Conservation (phyloP, 1,140 invertebrate genomes). For the Nebria ingens region DNA sequence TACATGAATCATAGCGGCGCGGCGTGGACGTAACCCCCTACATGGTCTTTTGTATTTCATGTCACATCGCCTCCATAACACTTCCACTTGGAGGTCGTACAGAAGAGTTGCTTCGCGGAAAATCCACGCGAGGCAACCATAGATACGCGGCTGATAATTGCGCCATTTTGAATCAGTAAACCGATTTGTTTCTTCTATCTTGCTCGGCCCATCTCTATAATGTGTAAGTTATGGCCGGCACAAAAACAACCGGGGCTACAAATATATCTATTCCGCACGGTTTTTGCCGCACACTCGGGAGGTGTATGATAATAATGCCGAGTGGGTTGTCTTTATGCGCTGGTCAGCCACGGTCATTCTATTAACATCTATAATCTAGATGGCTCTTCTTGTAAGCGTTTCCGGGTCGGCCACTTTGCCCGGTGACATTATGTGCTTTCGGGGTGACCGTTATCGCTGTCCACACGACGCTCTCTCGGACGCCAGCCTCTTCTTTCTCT, state of each 20-base stretch:
- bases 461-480: not conserved
- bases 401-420: slow-evolving; percentile 1
- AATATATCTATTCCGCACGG: slow-evolving; percentile 16
- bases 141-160: slow-evolving; percentile 6
- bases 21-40: not conserved
- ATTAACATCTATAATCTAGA: slow-evolving; percentile 37
- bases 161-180: slow-evolving; percentile 8
- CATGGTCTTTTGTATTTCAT: not conserved
- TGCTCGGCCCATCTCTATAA: slow-evolving; percentile 3
- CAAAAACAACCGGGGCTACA: not conserved
- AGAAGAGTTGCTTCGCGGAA: too few species aligned
- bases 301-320: slow-evolving; percentile 20
- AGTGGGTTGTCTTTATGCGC: slow-evolving; percentile 17
- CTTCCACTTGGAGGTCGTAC: too few species aligned
- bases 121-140: too few species aligned
- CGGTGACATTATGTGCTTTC: not conserved
- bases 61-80: too few species aligned
- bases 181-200: slow-evolving; percentile 9
- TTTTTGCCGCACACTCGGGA: slow-evolving; percentile 29
- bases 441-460: not conserved
- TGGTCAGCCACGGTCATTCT: slow-evolving; percentile 28
- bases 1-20: not conserved
- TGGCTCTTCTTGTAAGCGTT: slow-evolving; percentile 28
- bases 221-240: not conserved
- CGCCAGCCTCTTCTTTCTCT: not conserved